Conservation (phyloP, 2,797 vertebrate genomes). For the Centroberyx gerrardi region DNA sequence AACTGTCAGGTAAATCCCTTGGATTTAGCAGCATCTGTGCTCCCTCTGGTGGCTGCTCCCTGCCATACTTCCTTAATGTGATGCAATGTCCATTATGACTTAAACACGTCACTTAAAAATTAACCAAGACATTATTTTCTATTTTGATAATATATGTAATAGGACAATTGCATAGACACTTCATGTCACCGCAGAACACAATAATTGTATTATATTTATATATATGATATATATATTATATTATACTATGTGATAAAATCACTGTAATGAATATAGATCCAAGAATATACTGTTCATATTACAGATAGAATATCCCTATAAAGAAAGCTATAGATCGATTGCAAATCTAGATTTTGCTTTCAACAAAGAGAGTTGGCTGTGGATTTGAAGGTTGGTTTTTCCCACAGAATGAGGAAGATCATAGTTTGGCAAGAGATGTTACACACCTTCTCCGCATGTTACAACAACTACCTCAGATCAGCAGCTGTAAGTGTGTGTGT, state of each 20-base stretch:
- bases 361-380: conserved; percentile 28
- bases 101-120: not conserved
- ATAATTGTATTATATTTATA: too few species aligned
- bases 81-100: conserved; percentile 1
- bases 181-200: too few species aligned
- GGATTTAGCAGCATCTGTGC: conserved; percentile 73
- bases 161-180: not conserved
- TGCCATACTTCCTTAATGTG: conserved; percentile 24
- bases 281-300: conserved; percentile 25
- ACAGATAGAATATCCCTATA: not conserved
- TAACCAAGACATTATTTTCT: not conserved
- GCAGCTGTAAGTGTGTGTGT: conserved; percentile 58
- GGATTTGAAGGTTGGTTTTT: conserved; percentile 25
- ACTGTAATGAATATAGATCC: not conserved
- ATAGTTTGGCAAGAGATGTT: conserved; percentile 74
- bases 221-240: too few species aligned
- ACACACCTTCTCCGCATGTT: conserved; percentile 75
- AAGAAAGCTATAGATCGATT: conserved; percentile 29
- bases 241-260: not conserved
- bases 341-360: conserved; percentile 17
- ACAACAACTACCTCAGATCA: conserved; percentile 72
- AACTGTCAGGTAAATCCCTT: conserved; percentile 31
- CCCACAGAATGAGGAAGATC: conserved; percentile 50
- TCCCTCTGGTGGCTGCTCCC: conserved; percentile 78
- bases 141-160: conserved; percentile 13